Percentiles rank a stretch among this genome's conserved stretches.
Evolutionary conservation across 2,888 invertebrate genomes (phyloP).

Genomic region (Dioctria linearis): DNA sequence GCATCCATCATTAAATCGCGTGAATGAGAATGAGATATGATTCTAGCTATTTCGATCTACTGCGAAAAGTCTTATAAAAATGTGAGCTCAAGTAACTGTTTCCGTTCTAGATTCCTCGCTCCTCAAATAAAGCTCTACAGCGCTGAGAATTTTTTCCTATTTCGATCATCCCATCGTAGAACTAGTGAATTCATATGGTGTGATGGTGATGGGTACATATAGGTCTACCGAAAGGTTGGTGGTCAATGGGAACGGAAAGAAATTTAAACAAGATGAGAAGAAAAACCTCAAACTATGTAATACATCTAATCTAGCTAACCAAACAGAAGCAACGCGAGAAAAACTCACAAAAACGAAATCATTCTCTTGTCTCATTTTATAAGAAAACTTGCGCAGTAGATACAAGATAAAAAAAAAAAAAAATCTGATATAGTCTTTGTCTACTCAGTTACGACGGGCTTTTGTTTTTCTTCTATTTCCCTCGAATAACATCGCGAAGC

Average conservation of each 20-base stretch:
- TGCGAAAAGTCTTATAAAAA: background rate
- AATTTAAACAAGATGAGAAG: slow-evolving; percentile 11
- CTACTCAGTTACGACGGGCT: background rate
- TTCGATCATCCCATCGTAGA: background rate
- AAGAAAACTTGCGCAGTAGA: slow-evolving; percentile 30
- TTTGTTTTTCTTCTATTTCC: background rate
- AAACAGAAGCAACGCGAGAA: too few species aligned
- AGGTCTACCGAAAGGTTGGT: background rate
- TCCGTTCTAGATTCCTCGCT: background rate
- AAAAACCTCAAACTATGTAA: background rate
- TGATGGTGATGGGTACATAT: background rate
- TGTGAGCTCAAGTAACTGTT: background rate
- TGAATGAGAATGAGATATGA: background rate
- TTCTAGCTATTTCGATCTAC: background rate
- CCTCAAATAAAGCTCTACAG: too few species aligned
- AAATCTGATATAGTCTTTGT: slow-evolving; percentile 3
- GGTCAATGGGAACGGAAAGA: background rate
- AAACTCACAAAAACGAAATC: too few species aligned
- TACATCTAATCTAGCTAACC: too few species aligned
- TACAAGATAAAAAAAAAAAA: background rate
- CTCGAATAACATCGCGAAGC: slow-evolving; percentile 16
- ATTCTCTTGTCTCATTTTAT: background rate
- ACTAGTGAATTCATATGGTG: background rate
- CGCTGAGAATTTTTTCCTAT: background rate
- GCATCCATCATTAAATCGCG: background rate